Conservation (phyloP, 2,888 invertebrate genomes). For the Apotomis turbidana region DNA sequence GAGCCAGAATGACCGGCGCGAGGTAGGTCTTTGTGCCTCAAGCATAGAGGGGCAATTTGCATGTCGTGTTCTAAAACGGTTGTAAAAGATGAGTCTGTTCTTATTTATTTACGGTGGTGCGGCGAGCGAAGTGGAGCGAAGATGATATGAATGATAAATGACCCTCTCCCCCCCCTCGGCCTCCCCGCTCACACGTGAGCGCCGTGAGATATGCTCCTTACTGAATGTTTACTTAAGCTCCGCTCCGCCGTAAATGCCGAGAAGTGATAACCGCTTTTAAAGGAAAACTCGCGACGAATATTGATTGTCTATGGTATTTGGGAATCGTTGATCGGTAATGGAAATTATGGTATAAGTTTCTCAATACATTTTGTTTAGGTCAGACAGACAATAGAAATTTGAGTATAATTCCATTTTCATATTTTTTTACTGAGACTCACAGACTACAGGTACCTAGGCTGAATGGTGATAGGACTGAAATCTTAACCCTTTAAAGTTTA, state of each 20-base stretch:
- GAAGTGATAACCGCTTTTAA: conserved; percentile 71
- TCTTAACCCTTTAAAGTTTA: too few relatives aligned
- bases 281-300: conserved; percentile 68
- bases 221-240: conserved; percentile 71
- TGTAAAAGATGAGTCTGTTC: conserved; percentile 84
- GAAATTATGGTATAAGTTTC: not conserved
- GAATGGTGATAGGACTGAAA: too few relatives aligned
- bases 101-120: conserved; percentile 84
- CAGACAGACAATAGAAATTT: not conserved
- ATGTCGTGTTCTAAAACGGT: conserved; percentile 59
- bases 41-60: conserved; percentile 53
- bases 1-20: conserved; percentile 31
- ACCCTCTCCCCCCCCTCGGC: conserved; percentile 67
- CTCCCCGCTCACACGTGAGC: conserved; percentile 77
- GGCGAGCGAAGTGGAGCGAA: conserved; percentile 85
- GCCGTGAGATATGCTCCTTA: conserved; percentile 70
- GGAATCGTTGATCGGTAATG: conserved; percentile 34
- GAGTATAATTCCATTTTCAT: not conserved
- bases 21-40: conserved; percentile 49
- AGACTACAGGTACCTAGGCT: too few relatives aligned
- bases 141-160: conserved; percentile 85
- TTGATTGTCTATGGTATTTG: conserved; percentile 55
- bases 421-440: too few relatives aligned
- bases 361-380: not conserved
- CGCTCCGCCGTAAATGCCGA: conserved; percentile 67